A percentile compares a stretch with the other conserved stretches of the same genome.
phyloP scores from a whole-genome alignment of 1,140 invertebrate genomes.

The Bombus huntii region DNA sequence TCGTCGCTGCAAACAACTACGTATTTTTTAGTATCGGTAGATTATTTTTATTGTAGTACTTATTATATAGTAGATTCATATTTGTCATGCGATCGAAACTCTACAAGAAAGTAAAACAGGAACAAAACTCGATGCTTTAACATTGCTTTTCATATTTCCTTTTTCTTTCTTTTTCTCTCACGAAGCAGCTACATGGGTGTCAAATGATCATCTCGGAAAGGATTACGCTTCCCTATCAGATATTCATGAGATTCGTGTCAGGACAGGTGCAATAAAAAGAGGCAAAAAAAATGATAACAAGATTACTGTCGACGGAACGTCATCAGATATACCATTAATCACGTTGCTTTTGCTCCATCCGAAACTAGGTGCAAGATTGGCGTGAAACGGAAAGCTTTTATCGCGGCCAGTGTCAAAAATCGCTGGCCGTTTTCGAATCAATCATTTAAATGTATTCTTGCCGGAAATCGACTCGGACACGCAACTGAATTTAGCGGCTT shows the following conservation, averaged over 20 bases:
- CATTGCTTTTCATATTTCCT: neutral
- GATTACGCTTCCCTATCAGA: neutral
- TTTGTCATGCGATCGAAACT: neutral
- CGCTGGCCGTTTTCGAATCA: constrained; percentile 44
- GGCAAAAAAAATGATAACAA: constrained; percentile 20
- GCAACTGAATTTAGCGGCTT: constrained; percentile 51
- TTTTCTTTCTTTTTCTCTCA: no score
- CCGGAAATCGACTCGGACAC: constrained; percentile 40
- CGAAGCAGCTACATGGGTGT: neutral
- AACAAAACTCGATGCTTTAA: neutral
- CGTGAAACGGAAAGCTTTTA: constrained; percentile 49
- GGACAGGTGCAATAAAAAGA: neutral
- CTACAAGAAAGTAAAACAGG: neutral
- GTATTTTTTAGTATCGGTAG: neutral
- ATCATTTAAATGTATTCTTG: constrained; percentile 56
- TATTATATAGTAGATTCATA: no score
- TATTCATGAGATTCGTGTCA: neutral
- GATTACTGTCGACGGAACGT: constrained; percentile 20
- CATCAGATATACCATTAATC: constrained; percentile 50
- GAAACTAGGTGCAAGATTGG: neutral
- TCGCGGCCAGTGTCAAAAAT: constrained; percentile 45
- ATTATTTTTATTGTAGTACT: neutral
- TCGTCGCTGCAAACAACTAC: no score
- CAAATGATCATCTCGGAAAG: neutral
- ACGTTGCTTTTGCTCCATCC: neutral